Percentiles rank a stretch among this genome's conserved stretches.
Evolutionary conservation across 2,113 vertebrate species (phyloP).

Genomic region (Pycnonotus jocosus): DNA sequence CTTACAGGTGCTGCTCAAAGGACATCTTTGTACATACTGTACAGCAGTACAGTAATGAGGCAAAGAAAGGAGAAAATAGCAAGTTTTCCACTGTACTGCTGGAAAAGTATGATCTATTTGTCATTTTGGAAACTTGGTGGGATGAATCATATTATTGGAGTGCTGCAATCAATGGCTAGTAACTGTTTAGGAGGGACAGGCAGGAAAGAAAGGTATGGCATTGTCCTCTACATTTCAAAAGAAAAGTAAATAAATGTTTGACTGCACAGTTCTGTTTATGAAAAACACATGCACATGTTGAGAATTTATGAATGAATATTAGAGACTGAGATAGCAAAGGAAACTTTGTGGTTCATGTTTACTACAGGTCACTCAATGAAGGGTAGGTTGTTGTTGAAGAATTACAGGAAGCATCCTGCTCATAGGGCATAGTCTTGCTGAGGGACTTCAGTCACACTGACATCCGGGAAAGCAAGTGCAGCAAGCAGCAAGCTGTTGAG

Average conservation of each 20-base stretch:
- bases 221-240: background rate
- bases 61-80: background rate
- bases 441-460: background rate
- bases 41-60: background rate
- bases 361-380: background rate
- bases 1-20: background rate
- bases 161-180: background rate
- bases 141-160: background rate
- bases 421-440: background rate
- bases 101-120: background rate
- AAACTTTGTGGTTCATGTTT: background rate
- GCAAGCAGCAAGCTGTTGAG: background rate
- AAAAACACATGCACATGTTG: background rate
- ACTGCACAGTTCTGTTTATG: background rate
- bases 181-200: background rate
- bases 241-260: background rate
- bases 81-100: background rate
- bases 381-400: background rate
- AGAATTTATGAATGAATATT: background rate
- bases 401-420: background rate
- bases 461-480: background rate
- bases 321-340: background rate
- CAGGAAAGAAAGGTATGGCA: background rate
- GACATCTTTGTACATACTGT: background rate
- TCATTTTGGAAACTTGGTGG: background rate